These are phyloP conservation scores for Sphaeridia pumilis DNA, from an alignment of 2,888 invertebrate species.

Conservation along the genomic window DNA sequence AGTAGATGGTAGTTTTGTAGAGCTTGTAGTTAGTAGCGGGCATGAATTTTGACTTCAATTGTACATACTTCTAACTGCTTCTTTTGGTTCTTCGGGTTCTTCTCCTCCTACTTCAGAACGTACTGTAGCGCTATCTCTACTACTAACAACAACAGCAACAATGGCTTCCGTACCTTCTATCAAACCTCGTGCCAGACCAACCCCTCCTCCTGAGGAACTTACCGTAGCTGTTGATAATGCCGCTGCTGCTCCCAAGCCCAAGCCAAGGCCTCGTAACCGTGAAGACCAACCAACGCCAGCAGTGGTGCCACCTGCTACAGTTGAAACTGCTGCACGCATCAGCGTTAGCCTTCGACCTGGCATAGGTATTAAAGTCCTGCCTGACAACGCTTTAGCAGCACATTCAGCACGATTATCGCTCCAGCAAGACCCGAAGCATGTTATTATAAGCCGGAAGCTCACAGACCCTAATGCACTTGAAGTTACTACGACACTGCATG, in stretches of 20 bases:
- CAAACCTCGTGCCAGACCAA: conserved; percentile 5
- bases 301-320: neutral
- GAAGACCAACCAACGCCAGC: neutral
- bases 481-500: too few species aligned
- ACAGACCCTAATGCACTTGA: too few species aligned
- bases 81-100: neutral
- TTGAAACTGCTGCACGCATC: neutral
- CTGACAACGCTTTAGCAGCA: conserved; percentile 25
- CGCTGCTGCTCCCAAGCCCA: neutral
- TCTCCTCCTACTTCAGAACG: too few species aligned
- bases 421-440: too few species aligned
- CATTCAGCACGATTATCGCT: conserved; percentile 9
- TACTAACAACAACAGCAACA: neutral
- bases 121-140: neutral
- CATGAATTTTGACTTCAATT: neutral
- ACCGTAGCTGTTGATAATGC: neutral
- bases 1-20: neutral
- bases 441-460: too few species aligned
- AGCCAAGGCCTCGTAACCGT: conserved; percentile 6
- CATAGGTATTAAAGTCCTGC: conserved; percentile 35
- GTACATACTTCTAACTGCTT: too few species aligned
- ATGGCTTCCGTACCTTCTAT: conserved; percentile 5
- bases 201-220: neutral
- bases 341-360: conserved; percentile 1
- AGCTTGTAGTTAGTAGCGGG: neutral